Evolutionary conservation across 2,113 vertebrate species (phyloP).

Genomic region (Notothenia rossii): DNA sequence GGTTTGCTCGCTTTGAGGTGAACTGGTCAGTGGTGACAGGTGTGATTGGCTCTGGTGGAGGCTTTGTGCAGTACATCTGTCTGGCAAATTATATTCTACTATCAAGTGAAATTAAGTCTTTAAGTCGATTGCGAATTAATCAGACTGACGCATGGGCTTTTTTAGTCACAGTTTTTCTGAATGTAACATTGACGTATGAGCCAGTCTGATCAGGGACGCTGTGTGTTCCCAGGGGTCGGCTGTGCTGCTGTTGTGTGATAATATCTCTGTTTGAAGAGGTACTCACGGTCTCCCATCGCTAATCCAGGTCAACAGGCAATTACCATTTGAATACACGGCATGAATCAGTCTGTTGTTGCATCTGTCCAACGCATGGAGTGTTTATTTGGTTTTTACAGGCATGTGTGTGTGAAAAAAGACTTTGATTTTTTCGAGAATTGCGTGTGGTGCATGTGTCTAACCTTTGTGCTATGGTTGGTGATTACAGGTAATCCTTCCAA

Average conservation of each 20-base stretch:
- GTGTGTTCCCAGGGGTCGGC: constrained; percentile 31
- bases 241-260: constrained; percentile 23
- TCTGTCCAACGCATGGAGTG: constrained; percentile 52
- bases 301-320: constrained; percentile 61
- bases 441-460: constrained; percentile 74
- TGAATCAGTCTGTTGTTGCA: constrained; percentile 44
- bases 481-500: constrained; percentile 86
- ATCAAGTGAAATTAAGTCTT: background rate
- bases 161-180: constrained; percentile 3
- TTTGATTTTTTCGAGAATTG: constrained; percentile 7
- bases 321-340: constrained; percentile 7
- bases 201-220: constrained; percentile 27
- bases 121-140: background rate
- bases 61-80: background rate
- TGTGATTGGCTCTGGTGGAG: background rate
- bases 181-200: background rate
- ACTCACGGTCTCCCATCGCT: constrained; percentile 66
- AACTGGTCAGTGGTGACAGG: background rate
- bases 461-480: constrained; percentile 85
- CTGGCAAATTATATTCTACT: constrained; percentile 3
- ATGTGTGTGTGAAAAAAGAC: constrained; percentile 33
- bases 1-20: constrained; percentile 5
- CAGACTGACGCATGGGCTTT: constrained; percentile 7
- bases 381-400: constrained; percentile 21
- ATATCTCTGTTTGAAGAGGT: constrained; percentile 28